These are phyloP conservation scores for Pandemis cinnamomeana DNA, from an alignment of 2,888 invertebrate species.

Conservation along the genomic window DNA sequence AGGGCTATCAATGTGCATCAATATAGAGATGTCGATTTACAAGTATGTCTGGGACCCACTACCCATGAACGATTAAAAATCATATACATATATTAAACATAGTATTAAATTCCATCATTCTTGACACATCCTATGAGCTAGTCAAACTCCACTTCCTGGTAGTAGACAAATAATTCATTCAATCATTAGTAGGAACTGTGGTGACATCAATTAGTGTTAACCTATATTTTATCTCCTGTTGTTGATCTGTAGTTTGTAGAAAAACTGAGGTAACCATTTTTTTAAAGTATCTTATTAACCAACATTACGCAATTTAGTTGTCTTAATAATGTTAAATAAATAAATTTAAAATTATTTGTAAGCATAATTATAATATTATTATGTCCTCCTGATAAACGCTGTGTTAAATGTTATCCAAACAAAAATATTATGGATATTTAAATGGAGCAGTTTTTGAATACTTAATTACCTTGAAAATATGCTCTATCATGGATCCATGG, in stretches of 20 bases:
- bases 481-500: neutral
- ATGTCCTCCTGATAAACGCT: neutral
- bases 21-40: slow-evolving; percentile 49
- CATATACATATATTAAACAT: neutral
- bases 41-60: slow-evolving; percentile 52
- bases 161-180: slow-evolving; percentile 46
- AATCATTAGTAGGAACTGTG: slow-evolving; percentile 50
- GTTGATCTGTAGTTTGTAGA: slow-evolving; percentile 51
- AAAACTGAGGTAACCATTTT: slow-evolving; percentile 13
- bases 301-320: neutral
- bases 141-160: slow-evolving; percentile 54
- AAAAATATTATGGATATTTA: neutral
- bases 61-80: slow-evolving; percentile 31
- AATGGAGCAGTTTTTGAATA: neutral
- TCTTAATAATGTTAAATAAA: neutral
- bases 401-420: neutral
- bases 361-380: neutral
- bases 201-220: slow-evolving; percentile 48
- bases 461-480: neutral
- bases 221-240: slow-evolving; percentile 53
- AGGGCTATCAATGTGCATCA: too few relatives aligned
- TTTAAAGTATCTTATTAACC: neutral
- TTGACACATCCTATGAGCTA: slow-evolving; percentile 54
- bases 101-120: slow-evolving; percentile 4
- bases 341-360: neutral